These are phyloP conservation scores for Chironomus riparius DNA, from an alignment of 2,888 invertebrate species.

Conservation along the genomic window DNA sequence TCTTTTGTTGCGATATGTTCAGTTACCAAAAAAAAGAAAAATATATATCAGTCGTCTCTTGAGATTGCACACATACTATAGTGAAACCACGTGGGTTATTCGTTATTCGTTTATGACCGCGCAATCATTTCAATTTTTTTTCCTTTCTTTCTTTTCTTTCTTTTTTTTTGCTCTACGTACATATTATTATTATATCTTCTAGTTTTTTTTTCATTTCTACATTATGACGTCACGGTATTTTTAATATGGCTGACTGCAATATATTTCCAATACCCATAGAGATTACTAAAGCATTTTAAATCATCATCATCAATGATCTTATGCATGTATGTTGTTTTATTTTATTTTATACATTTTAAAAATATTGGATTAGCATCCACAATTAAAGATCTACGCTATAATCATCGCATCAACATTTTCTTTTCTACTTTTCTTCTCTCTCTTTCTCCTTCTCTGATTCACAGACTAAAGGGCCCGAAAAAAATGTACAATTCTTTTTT, in stretches of 20 bases:
- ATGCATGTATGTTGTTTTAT: no score
- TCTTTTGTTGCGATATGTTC: not conserved
- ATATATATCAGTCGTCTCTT: not conserved
- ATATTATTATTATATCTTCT: not conserved
- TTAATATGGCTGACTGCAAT: constrained; percentile 2
- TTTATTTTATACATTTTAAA: no score
- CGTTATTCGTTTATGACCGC: constrained; percentile 19
- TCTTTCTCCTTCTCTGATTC: no score
- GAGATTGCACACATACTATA: not conserved
- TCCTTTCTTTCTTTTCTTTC: not conserved
- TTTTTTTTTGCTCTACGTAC: not conserved
- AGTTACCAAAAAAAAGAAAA: not conserved
- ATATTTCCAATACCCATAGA: not conserved
- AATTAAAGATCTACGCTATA: no score
- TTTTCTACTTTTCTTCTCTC: no score
- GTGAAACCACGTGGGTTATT: constrained; percentile 17
- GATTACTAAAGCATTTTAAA: not conserved
- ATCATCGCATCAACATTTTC: no score
- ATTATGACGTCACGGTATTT: not conserved
- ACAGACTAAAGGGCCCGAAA: no score
- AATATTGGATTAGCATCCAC: no score
- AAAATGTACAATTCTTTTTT: no score
- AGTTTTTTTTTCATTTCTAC: not conserved
- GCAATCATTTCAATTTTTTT: constrained; percentile 14
- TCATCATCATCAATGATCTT: not conserved